Percentiles rank a stretch among this genome's conserved stretches.
Conservation (phyloP, 2,888 invertebrate genomes). For the Phymatocera aterrima region DNA sequence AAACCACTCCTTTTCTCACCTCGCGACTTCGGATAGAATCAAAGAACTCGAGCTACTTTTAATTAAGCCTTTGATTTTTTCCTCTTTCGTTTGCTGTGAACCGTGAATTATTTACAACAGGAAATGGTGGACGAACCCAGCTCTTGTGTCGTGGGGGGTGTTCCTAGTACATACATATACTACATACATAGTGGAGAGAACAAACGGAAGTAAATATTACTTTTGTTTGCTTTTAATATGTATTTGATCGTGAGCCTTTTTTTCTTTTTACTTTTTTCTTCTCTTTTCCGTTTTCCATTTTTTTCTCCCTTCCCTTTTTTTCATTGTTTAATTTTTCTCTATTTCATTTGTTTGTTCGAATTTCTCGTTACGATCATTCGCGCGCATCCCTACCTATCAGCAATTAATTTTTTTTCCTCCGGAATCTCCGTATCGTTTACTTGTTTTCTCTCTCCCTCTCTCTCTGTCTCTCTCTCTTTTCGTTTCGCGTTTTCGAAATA, state of each 20-base stretch:
- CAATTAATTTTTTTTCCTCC: constrained; percentile 23
- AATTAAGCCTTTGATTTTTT: neutral
- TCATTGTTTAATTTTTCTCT: neutral
- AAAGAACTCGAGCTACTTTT: no score
- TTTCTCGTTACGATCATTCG: constrained; percentile 29
- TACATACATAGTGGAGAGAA: neutral
- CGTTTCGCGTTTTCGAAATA: neutral
- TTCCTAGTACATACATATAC: no score
- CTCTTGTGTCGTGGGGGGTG: neutral
- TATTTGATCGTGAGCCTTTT: neutral
- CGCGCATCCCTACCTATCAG: neutral
- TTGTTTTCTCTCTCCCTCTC: neutral
- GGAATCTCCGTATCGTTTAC: no score
- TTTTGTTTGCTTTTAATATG: constrained; percentile 4
- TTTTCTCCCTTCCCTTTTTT: neutral
- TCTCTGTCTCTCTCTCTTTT: neutral
- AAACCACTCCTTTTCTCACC: no score
- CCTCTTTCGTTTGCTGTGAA: neutral
- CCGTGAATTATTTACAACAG: neutral
- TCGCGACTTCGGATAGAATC: no score
- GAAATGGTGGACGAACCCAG: neutral
- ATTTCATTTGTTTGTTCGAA: neutral
- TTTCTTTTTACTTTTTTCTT: neutral
- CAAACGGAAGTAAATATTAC: neutral
- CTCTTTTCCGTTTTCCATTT: no score